Evolutionary conservation across 2,113 vertebrate species (phyloP), one percentile per base, ranked within the genome.

Genomic region (Salvator merianae): DNA sequence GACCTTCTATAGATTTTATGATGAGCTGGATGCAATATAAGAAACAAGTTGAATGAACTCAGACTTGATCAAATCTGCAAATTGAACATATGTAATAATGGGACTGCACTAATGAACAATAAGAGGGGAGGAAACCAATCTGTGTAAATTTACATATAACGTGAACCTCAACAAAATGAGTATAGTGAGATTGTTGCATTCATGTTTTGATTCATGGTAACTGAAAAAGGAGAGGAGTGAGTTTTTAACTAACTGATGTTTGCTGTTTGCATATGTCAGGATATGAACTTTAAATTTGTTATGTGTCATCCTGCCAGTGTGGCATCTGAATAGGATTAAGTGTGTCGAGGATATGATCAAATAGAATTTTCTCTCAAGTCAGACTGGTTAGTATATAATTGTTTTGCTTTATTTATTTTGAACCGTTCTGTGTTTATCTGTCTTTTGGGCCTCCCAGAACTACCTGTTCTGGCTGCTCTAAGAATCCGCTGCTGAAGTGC

Each of bases 1-100:
- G n/a, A 55, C n/a, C 53, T 85, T 87, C 87, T 63, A 55, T 16
- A 93, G 88, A 69, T 82, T 30, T 0, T 86, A 65, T n/a, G 71
- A 73, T 83, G 86, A 88, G 88, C 84, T 89, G 77, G 79, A 53
- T 34, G 32, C 63, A 81, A 36, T 84, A 84, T 79, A 91, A 69
- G 53, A 87, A 6, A 2, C 77, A 82, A 62, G 28, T 30, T 13
- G 26, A 59, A 72, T 71, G 50, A 81, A n/a, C 50, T 71, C 34
- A 71, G 74, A 26, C 40, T 47, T 84, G 71, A 47, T 72, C 12
- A 26, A 59, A 47, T 73, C 30, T 80, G 63, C 40, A 69, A 50
- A n/a, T 1, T 3, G 4, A 18, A 36, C 4, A 70, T 36, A 14
- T 55, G 5, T n/a, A 81, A 81, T 43, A 14, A 18, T 32, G 8